Evolutionary conservation across 2,888 invertebrate genomes (phyloP).

Genomic region (Volucella bombylans): DNA sequence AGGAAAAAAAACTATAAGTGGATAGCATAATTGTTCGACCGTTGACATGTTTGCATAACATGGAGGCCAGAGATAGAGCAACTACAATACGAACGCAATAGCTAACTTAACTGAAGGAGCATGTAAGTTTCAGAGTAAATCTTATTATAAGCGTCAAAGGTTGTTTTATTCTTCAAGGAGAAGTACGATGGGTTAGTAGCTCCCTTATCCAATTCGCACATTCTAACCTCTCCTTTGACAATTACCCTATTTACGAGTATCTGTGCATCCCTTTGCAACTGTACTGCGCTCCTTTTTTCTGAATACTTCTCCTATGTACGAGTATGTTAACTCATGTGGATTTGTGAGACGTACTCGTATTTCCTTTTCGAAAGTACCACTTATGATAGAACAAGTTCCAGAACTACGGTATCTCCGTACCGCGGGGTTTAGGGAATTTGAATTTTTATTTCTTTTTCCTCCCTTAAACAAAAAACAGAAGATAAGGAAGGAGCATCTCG

Average conservation of each 20-base stretch:
- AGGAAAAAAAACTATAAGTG: slow-evolving; percentile 3
- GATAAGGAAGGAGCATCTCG: slow-evolving; percentile 24
- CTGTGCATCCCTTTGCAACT: neutral
- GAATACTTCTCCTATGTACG: neutral
- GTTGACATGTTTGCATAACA: slow-evolving; percentile 34
- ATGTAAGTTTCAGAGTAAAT: slow-evolving; percentile 41
- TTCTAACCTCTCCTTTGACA: slow-evolving; percentile 14
- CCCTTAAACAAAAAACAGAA: neutral
- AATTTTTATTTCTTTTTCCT: neutral
- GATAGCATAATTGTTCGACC: slow-evolving; percentile 41
- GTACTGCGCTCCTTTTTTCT: neutral
- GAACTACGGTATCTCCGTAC: slow-evolving; percentile 1
- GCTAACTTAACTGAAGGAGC: slow-evolving; percentile 9
- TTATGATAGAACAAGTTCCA: slow-evolving; percentile 26
- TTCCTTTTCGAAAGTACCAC: slow-evolving; percentile 36
- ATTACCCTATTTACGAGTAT: too few species aligned
- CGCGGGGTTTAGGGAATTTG: too few species aligned
- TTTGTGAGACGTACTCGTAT: slow-evolving; percentile 40
- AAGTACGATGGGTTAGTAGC: neutral
- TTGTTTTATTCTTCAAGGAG: slow-evolving; percentile 5
- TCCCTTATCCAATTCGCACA: slow-evolving; percentile 46
- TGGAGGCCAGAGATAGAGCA: slow-evolving; percentile 10
- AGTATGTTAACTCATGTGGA: slow-evolving; percentile 30
- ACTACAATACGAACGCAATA: neutral
- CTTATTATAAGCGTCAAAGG: slow-evolving; percentile 26